Evolutionary conservation across 2,888 invertebrate genomes (phyloP), one percentile per base, ranked within the genome.

Genomic region (Drosophila pseudotalamancana): DNA sequence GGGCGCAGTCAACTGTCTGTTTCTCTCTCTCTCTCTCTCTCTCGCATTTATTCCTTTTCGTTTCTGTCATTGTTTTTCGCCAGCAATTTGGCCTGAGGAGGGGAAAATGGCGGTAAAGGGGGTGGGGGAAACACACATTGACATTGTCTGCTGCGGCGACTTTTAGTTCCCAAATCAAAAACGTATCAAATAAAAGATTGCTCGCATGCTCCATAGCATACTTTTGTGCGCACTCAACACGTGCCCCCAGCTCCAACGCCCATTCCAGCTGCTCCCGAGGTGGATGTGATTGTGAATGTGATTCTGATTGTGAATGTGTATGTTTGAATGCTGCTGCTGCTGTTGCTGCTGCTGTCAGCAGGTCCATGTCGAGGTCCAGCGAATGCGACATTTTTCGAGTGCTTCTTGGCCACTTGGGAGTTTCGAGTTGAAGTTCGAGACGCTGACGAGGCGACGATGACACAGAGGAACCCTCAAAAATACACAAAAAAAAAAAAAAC

Each of bases 111-210:
- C 16, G 6, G 9, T 6, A 11, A 12, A 1, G 9, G 25, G 31
- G 5, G 48, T 1, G 12, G n/a, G 1, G 27, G 25, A 19, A 12
- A 8, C 29, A 39, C 62, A 64, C 68, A 61, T 42, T 73, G 83
- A 75, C 83, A 86, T 73, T 79, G 72, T 78, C 55, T 68, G 79
- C 61, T 67, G 82, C 46, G 83, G 65, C 64, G 42, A 69, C 53
- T 49, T 46, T 72, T 57, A 40, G 53, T 60, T 60, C 66, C 61
- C 84, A 77, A 87, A 87, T 81, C 87, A 81, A 81, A 81, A 81
- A 72, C 87, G 72, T 84, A 81, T 81, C 81, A 81, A 84, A 81
- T 84, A 87, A 81, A 81, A 84, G 71, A 84, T 84, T 68, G 63
- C 56, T 65, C 49, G 35, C 40, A 50, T 73, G 74, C 50, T 31